Conservation (phyloP, 2,888 invertebrate genomes). For the Didymodactylos carnosus region DNA sequence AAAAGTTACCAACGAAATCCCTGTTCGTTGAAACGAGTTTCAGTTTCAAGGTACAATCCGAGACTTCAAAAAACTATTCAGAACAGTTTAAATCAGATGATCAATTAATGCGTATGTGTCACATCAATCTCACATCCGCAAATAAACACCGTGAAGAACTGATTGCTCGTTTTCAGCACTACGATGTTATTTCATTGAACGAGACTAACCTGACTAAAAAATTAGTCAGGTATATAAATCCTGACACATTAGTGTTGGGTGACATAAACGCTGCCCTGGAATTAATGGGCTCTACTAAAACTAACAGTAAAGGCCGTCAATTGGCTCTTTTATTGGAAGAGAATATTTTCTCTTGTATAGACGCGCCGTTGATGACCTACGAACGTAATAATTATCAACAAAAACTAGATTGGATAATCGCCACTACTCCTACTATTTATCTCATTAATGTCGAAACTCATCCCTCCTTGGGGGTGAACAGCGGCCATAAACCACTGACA, state of each 20-base stretch:
- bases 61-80: no score
- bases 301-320: not conserved
- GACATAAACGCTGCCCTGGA: not conserved
- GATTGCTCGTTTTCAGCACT: not conserved
- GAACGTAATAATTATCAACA: not conserved
- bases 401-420: not conserved
- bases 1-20: no score
- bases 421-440: not conserved
- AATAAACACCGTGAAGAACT: not conserved
- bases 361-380: not conserved
- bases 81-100: no score
- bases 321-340: not conserved
- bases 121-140: no score
- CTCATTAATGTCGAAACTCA: not conserved
- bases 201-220: not conserved
- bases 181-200: not conserved
- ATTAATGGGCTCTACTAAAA: not conserved
- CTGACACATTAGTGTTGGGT: not conserved
- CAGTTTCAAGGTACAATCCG: no score
- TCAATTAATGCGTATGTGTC: no score
- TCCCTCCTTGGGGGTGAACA: not conserved
- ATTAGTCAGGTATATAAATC: not conserved
- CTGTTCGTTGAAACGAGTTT: no score
- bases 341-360: not conserved
- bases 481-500: not conserved